These are phyloP conservation scores for Alectoris magna DNA, from an alignment of 2,797 vertebrate genomes.

Conservation along the genomic window DNA sequence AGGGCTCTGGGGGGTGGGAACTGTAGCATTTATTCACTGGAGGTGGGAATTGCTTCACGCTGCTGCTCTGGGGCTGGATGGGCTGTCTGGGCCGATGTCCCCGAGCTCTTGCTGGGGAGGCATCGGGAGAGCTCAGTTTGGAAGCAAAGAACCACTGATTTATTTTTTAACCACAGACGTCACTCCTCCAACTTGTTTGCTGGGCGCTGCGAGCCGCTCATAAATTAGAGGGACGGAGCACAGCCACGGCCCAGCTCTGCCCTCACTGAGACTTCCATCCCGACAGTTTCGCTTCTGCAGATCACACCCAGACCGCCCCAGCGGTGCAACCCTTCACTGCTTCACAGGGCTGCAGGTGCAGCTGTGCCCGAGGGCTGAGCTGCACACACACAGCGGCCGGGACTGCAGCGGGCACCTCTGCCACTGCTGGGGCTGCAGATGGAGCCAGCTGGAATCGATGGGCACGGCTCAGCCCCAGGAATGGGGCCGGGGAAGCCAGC, in stretches of 20 bases:
- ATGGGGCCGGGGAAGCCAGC: too few species aligned
- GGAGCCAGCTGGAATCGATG: not conserved
- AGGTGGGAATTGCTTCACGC: not conserved
- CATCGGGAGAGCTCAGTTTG: not conserved
- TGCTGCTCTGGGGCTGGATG: not conserved
- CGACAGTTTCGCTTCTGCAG: not conserved
- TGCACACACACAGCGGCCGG: too few species aligned
- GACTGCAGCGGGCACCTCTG: not conserved
- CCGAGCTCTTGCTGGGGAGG: not conserved
- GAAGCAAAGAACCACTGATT: not conserved
- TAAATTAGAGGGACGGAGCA: not conserved
- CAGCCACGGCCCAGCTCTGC: accelerated
- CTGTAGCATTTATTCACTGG: too few species aligned
- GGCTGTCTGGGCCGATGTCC: not conserved
- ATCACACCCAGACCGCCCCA: not conserved
- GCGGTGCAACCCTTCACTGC: too few species aligned
- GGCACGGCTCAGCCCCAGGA: not conserved
- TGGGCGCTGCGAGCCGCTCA: not conserved
- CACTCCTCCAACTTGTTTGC: not conserved
- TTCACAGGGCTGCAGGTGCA: not conserved
- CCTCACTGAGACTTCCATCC: accelerated
- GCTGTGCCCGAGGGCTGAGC: accelerated
- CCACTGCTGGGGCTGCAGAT: not conserved
- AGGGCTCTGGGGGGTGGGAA: accelerated
- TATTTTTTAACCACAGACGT: not conserved